Conservation (phyloP, 2,113 vertebrate genomes). For the Carettochelys insculpta region DNA sequence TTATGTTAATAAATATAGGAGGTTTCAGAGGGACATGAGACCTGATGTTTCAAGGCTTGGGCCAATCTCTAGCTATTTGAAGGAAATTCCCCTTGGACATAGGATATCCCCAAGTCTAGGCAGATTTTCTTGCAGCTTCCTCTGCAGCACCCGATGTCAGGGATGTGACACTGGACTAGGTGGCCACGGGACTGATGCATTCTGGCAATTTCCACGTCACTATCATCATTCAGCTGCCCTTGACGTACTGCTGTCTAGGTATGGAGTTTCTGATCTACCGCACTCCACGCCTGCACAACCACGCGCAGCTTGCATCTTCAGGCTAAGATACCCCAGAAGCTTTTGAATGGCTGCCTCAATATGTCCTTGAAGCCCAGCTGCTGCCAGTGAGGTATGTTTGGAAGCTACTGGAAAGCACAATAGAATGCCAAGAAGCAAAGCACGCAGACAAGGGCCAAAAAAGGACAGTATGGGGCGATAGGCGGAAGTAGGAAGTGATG, state of each 20-base stretch:
- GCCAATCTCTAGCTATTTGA: background rate
- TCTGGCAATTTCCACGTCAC: background rate
- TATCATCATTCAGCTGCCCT: background rate
- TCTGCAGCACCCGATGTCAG: background rate
- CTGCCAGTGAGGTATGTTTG: background rate
- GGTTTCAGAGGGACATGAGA: background rate
- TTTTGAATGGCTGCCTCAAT: background rate
- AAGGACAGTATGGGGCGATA: fast-evolving
- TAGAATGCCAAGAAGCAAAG: fast-evolving
- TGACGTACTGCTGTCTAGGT: background rate
- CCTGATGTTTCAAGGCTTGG: background rate
- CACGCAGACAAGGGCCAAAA: background rate
- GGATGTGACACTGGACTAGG: background rate
- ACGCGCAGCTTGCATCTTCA: background rate
- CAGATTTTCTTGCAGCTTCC: background rate
- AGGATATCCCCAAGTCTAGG: background rate
- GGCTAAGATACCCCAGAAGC: background rate
- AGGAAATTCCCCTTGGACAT: background rate
- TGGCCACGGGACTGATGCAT: background rate
- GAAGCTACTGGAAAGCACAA: background rate
- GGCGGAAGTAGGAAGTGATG: background rate
- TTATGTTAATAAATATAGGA: background rate
- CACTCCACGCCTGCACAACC: background rate
- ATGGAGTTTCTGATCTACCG: background rate
- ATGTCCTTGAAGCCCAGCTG: background rate